These are phyloP conservation scores for Hydropsyche betteni DNA, from an alignment of 2,888 invertebrate species.

Conservation along the genomic window DNA sequence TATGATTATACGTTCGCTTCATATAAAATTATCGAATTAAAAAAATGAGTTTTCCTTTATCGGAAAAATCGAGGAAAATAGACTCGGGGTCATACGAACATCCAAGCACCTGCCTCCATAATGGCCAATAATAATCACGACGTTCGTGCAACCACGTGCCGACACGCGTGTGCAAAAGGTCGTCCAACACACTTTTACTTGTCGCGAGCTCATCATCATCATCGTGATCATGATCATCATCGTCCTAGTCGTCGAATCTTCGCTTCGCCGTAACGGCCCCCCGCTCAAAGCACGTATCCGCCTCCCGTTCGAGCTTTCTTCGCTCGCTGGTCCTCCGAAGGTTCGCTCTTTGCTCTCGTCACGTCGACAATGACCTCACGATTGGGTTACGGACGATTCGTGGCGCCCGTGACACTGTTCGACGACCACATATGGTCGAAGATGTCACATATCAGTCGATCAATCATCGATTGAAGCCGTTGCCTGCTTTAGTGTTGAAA, in stretches of 20 bases:
- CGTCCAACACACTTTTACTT: slow-evolving; percentile 29
- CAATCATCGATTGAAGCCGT: neutral
- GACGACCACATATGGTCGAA: neutral
- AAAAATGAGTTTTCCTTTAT: too few species aligned
- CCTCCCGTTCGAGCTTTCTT: neutral
- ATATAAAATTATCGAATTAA: too few species aligned
- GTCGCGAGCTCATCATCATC: slow-evolving; percentile 32
- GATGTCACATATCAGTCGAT: neutral
- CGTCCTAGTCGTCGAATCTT: too few species aligned
- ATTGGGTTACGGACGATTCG: slow-evolving; percentile 10
- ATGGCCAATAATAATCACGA: slow-evolving; percentile 20
- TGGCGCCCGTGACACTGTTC: slow-evolving; percentile 10
- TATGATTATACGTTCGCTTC: too few species aligned
- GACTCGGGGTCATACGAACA: too few species aligned
- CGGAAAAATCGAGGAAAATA: too few species aligned
- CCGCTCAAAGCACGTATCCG: neutral
- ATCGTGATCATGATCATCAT: neutral
- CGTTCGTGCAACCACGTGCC: slow-evolving; percentile 33
- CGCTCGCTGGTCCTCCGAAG: neutral
- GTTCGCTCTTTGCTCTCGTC: neutral
- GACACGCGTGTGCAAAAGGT: slow-evolving; percentile 27
- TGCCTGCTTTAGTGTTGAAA: neutral
- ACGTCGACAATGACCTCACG: neutral
- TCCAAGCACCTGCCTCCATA: slow-evolving; percentile 28
- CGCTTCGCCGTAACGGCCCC: slow-evolving; percentile 1